Conservation (phyloP, 2,888 invertebrate species). For the Tholera decimalis region DNA sequence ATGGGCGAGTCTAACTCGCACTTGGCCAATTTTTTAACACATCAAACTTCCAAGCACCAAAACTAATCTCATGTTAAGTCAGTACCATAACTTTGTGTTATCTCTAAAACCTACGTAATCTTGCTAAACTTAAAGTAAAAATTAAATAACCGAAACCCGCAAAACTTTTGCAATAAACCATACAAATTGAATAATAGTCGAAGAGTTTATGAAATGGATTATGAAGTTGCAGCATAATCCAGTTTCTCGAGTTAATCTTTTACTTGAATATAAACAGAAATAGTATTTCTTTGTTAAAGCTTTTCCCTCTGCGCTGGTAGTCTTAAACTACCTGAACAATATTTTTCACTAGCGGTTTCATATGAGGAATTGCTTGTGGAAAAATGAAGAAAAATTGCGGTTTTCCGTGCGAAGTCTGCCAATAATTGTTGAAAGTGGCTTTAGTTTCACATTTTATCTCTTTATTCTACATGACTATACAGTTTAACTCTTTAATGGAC, state of each 20-base stretch:
- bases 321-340: constrained; percentile 40
- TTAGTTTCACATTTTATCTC: background rate
- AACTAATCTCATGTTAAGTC: background rate
- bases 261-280: constrained; percentile 44
- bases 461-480: constrained; percentile 1
- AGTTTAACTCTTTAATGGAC: background rate
- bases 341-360: constrained; percentile 35
- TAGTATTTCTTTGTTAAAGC: constrained; percentile 42
- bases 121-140: constrained; percentile 20
- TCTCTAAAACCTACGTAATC: background rate
- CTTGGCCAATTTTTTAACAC: too few relatives aligned
- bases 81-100: constrained; percentile 9
- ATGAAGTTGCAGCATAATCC: constrained; percentile 58
- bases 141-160: constrained; percentile 12
- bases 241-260: constrained; percentile 53
- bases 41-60: background rate
- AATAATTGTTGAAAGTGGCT: constrained; percentile 15
- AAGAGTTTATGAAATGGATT: constrained; percentile 56
- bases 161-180: constrained; percentile 47
- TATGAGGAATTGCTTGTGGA: constrained; percentile 21
- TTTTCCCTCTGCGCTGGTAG: constrained; percentile 25
- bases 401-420: background rate
- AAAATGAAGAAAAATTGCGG: constrained; percentile 16
- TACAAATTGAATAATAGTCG: constrained; percentile 59
- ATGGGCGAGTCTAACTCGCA: too few relatives aligned